Percentiles rank a stretch among this genome's conserved stretches.
These are phyloP conservation scores for Dipus sagitta DNA, from an alignment of 2,797 vertebrate species.

Conservation along the genomic window DNA sequence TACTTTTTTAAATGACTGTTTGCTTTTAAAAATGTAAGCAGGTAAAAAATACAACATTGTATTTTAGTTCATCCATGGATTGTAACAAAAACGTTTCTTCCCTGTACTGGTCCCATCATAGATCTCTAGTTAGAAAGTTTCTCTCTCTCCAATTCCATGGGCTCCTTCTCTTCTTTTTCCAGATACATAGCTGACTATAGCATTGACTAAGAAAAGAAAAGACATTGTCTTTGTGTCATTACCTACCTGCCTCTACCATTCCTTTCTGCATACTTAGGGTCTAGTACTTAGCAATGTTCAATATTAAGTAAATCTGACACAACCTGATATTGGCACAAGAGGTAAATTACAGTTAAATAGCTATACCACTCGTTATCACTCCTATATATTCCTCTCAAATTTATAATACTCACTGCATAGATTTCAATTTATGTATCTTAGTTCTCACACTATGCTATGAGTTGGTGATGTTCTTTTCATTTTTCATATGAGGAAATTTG, in stretches of 20 bases:
- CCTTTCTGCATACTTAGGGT: neutral
- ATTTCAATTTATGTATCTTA: constrained; percentile 6
- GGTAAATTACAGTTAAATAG: constrained; percentile 22
- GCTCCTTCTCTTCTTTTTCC: neutral
- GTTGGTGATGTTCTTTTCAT: neutral
- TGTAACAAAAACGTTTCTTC: neutral
- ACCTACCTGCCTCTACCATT: neutral
- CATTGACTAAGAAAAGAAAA: neutral
- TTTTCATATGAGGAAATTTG: constrained; percentile 4
- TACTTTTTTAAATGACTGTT: neutral
- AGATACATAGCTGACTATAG: neutral
- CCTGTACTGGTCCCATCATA: neutral
- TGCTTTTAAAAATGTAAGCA: neutral
- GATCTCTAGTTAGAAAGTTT: neutral
- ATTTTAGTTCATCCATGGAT: neutral
- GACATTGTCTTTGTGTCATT: neutral
- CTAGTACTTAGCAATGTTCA: neutral
- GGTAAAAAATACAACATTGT: neutral
- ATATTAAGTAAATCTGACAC: constrained; percentile 6
- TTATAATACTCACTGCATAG: neutral
- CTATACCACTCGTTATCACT: neutral
- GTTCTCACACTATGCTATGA: neutral
- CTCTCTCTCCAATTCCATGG: neutral
- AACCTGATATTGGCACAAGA: neutral
- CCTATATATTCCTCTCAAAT: neutral